Percentiles rank a stretch among this genome's conserved stretches.
These are phyloP conservation scores for Schlechtendalia chinensis DNA, from an alignment of 1,140 invertebrate species.

Conservation along the genomic window DNA sequence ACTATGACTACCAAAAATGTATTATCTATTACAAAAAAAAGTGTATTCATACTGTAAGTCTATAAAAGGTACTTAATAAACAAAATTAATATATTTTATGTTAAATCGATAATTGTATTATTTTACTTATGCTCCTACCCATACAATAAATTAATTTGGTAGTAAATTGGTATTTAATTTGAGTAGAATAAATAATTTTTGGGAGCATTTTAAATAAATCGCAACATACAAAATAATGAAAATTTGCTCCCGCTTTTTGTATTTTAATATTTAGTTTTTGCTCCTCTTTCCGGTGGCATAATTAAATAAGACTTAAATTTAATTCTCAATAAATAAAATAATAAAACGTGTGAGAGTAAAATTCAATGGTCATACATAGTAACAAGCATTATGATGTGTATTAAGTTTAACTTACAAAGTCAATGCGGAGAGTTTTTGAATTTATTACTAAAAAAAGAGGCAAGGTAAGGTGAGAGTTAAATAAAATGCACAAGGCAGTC, in stretches of 20 bases:
- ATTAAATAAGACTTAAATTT: neutral
- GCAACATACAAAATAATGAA: neutral
- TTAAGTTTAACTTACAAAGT: neutral
- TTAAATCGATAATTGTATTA: neutral
- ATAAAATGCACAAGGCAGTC: neutral
- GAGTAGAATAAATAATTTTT: neutral
- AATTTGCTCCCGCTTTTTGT: neutral
- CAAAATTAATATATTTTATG: too few species aligned
- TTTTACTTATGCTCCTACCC: neutral
- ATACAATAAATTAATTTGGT: too few species aligned
- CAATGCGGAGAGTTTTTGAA: neutral
- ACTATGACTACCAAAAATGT: too few species aligned
- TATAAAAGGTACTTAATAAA: too few species aligned
- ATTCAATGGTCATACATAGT: neutral
- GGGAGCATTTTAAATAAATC: neutral
- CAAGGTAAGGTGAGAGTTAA: neutral
- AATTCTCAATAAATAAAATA: constrained; percentile 1
- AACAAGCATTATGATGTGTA: neutral
- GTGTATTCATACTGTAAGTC: too few species aligned
- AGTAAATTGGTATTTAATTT: neutral
- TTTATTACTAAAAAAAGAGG: neutral
- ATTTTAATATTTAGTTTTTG: neutral
- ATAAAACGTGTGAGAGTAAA: neutral
- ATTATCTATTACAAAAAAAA: too few species aligned
- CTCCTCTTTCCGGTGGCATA: neutral